Evolutionary conservation across 2,888 invertebrate genomes (phyloP), one percentile per base, ranked within the genome.

Genomic region (Calameuta pallipes): DNA sequence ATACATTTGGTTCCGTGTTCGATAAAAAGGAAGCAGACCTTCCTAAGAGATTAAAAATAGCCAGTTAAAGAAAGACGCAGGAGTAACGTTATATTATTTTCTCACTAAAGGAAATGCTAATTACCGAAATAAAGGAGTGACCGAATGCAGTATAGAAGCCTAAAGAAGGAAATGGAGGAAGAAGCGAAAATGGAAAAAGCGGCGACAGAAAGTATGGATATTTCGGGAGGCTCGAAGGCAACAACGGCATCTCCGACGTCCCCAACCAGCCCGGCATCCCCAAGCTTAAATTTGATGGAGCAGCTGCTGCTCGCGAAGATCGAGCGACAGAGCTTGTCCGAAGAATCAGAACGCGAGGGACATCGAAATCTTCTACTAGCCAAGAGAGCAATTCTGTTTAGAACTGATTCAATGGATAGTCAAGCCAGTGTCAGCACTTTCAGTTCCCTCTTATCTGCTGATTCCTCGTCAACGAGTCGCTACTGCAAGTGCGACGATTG

Each of bases 401-500:
- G 96, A 84, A 95, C 95, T 35, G 96, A 96, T 87, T 96, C 96
- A 11, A 93, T 96, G 91, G 96, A 96, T 89, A 91, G 91, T 79
- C 92, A 92, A 73, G 90, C 85, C 33, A 95, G 95, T 83, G 94
- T 94, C 85, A 95, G 95, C 90, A 92, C 92, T 3, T 89, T 90
- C 74, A 91, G 91, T 77, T 95, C 96, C 78, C 93, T 94, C 78
- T 94, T 95, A 31, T 96, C 96, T 1, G 93, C 93, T 89, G 94
- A 95, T 79, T 96, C 96, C 11, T 93, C 94, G 11, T 90, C 91
- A 75, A 95, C 95, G 90, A 96, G 96, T 88, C 83, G 84, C 41
- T 95, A 96, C 83, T 97, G 97, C 91, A 93, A 95, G 81, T 97
- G 97, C 90, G 97, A 97, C 89, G 97, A 97, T 91, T 97, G 97